A percentile compares a stretch with the other conserved stretches of the same genome.
These are phyloP conservation scores for Portunus trituberculatus DNA, from an alignment of 1,140 invertebrate genomes.

Conservation along the genomic window DNA sequence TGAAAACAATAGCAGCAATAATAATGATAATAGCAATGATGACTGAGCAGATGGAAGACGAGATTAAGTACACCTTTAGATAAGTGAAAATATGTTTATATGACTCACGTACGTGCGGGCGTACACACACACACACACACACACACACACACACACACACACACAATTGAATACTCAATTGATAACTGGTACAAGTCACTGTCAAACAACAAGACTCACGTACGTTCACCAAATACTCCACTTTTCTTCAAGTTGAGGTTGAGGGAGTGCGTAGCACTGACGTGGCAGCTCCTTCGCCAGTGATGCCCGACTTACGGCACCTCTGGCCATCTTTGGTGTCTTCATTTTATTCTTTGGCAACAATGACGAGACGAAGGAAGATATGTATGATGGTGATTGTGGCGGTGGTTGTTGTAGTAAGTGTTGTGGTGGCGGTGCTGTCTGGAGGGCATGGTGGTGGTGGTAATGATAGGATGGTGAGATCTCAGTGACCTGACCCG, in stretches of 20 bases:
- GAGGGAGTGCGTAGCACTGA: background rate
- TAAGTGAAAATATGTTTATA: no score
- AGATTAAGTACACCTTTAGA: background rate
- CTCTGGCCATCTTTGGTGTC: background rate
- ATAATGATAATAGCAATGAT: background rate
- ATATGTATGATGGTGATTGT: background rate
- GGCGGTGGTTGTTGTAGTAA: background rate
- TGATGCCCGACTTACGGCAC: background rate
- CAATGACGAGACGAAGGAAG: background rate
- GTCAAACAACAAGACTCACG: background rate
- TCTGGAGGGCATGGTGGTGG: background rate
- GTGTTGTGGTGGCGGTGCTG: background rate
- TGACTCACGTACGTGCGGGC: no score
- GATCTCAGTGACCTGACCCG: background rate
- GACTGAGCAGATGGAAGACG: background rate
- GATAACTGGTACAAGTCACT: background rate
- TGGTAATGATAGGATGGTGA: background rate
- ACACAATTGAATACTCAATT: background rate
- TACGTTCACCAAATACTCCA: background rate
- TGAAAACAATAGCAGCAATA: background rate
- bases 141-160: conserved; percentile 3
- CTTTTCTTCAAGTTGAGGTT: background rate
- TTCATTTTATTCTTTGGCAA: background rate
- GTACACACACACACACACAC: background rate
- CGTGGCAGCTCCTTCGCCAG: background rate